Evolutionary conservation across 1,140 invertebrate genomes (phyloP), one percentile per base, ranked within the genome.

Genomic region (Atta cephalotes): DNA sequence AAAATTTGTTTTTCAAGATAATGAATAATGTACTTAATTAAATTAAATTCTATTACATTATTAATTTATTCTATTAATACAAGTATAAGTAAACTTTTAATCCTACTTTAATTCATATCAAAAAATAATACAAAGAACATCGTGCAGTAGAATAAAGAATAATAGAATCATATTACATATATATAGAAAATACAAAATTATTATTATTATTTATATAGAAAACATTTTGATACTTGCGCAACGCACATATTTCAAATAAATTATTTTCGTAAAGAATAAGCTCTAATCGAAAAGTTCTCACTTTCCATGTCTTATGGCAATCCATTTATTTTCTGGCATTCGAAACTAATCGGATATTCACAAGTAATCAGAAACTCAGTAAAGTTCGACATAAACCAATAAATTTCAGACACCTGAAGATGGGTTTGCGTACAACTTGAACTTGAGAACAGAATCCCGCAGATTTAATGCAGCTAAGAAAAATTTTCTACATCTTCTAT

Each of bases 301-400:
- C 62, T 84, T 49, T 49, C 56, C 70, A 49, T 72, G 35, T 82
- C 68, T 82, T 35, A 28, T 56, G 25, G 56, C 62, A 84, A 84
- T 84, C 80, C 80, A 84, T 84, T 84, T 84, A 84, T 84, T 84
- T 74, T 31, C 80, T 39, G 39, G 28, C 80, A 39, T 25, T 74
- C 80, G 70, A 84, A 84, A 84, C 80, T 84, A 84, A 84, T 84
- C 80, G 70, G 80, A 84, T 74, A 84, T 84, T 84, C 70, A 84
- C 80, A 76, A 84, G 80, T 84, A 84, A 84, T 84, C 80, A 84
- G 80, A 84, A 84, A 84, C 80, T 84, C 80, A 14, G 68, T 35
- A 28, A 71, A 84, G 80, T 84, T 84, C 80, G 80, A 74, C 80
- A 28, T 84, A 76, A 84, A 84, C 80, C 70, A 74, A 84, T 84